Conservation (phyloP, 2,113 vertebrate genomes). For the Lates calcarifer region DNA sequence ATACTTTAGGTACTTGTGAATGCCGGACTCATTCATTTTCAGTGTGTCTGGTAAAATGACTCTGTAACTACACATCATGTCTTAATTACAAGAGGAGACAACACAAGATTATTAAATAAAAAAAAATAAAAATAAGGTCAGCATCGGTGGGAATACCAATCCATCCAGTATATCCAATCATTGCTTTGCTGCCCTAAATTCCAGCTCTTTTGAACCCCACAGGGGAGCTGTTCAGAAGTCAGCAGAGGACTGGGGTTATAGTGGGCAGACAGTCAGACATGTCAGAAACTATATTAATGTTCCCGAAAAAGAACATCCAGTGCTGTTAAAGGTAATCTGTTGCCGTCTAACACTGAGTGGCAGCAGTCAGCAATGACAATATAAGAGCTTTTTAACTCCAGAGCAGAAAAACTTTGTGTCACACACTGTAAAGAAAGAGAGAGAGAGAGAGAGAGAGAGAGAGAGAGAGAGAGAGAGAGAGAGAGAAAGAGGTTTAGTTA, state of each 20-base stretch:
- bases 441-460: background rate
- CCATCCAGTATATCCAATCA: background rate
- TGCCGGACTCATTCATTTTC: too few relatives aligned
- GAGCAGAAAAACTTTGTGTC: constrained; percentile 29
- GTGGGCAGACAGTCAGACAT: too few relatives aligned
- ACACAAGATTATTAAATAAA: too few relatives aligned
- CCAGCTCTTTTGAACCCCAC: background rate
- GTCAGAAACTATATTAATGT: background rate
- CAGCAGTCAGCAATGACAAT: constrained; percentile 16
- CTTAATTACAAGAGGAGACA: too few relatives aligned
- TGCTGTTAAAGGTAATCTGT: background rate
- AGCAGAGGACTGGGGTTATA: too few relatives aligned
- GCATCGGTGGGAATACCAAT: too few relatives aligned
- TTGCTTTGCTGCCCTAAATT: background rate
- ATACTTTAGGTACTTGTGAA: too few relatives aligned
- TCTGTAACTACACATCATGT: too few relatives aligned
- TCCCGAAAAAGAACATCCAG: background rate
- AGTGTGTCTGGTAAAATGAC: too few relatives aligned
- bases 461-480: background rate
- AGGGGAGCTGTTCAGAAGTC: background rate
- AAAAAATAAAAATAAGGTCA: too few relatives aligned
- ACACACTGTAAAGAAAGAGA: background rate
- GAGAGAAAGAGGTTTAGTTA: constrained; percentile 23
- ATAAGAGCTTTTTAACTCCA: constrained; percentile 4
- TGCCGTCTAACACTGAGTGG: constrained; percentile 1